These are phyloP conservation scores for Mareca penelope DNA, from an alignment of 2,797 vertebrate species.

Conservation along the genomic window DNA sequence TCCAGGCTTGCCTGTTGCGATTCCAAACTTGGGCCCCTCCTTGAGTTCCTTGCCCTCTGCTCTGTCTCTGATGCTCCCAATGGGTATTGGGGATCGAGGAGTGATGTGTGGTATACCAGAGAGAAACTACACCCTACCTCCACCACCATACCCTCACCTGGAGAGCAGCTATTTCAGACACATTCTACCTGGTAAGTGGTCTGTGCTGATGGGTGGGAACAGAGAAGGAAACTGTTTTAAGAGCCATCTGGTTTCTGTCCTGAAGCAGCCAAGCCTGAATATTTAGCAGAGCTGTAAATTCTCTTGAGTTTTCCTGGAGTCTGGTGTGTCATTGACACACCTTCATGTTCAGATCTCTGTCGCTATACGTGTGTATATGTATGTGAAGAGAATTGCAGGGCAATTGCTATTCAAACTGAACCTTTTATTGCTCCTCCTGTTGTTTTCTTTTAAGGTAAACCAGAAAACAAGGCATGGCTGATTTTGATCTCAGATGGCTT, in stretches of 20 bases:
- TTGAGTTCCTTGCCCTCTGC: slow-evolving; percentile 95
- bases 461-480: neutral
- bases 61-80: slow-evolving; percentile 97
- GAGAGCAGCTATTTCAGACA: slow-evolving; percentile 99
- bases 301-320: neutral
- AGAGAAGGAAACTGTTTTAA: neutral
- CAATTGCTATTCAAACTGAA: neutral
- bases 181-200: slow-evolving; percentile 92
- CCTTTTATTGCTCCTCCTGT: neutral
- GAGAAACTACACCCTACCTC: slow-evolving; percentile 95
- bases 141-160: slow-evolving; percentile 95
- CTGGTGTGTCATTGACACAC: neutral
- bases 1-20: slow-evolving; percentile 94
- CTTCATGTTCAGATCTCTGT: neutral
- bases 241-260: neutral
- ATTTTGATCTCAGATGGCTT: neutral
- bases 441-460: neutral
- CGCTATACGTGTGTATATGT: neutral
- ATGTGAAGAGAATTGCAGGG: neutral
- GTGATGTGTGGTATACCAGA: slow-evolving; percentile 98
- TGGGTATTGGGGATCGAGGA: slow-evolving; percentile 95
- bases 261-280: neutral
- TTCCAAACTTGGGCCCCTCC: slow-evolving; percentile 94
- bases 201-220: neutral
- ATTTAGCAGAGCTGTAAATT: neutral